phyloP scores from a whole-genome alignment of 2,113 vertebrate species.

The Sterna hirundo region DNA sequence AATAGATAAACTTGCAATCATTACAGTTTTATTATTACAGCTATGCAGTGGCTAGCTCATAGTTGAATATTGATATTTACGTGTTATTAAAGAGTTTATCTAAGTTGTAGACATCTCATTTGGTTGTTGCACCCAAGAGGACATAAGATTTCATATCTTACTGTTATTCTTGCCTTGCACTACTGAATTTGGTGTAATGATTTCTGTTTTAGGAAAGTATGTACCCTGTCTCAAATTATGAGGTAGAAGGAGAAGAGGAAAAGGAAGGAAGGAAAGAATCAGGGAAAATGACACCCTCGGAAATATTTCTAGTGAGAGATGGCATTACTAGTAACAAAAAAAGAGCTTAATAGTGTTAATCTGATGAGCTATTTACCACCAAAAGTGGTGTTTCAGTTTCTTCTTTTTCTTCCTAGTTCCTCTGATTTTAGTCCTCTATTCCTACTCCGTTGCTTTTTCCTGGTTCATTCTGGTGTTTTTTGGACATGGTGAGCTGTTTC shows the following conservation, averaged over 20 bases:
- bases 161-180: background rate
- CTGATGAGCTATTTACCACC: background rate
- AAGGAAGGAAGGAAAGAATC: background rate
- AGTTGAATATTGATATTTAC: background rate
- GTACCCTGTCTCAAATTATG: background rate
- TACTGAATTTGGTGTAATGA: background rate
- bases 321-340: background rate
- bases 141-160: background rate
- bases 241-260: background rate
- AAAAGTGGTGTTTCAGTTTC: background rate
- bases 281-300: background rate
- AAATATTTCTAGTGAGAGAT: background rate
- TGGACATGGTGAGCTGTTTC: background rate
- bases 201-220: background rate
- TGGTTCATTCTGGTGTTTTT: background rate
- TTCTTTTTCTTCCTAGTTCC: background rate
- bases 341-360: background rate
- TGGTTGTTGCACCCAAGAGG: background rate
- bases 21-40: background rate
- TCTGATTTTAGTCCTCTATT: background rate
- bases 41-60: background rate
- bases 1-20: background rate
- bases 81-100: background rate
- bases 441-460: background rate
- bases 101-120: background rate